phyloP scores from a whole-genome alignment of 2,797 vertebrate genomes.

The Pipistrellus pipistrellus region DNA sequence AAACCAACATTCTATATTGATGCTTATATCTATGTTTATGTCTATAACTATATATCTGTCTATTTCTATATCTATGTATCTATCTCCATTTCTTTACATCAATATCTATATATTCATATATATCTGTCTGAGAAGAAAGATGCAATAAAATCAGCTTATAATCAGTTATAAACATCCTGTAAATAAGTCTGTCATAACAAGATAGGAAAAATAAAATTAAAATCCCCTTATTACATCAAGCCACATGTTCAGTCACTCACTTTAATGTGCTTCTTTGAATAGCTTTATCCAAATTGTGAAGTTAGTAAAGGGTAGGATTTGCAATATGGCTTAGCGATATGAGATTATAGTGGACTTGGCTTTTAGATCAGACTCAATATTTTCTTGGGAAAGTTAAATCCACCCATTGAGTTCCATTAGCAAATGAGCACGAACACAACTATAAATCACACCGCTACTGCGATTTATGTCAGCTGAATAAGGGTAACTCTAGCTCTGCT shows the following conservation, averaged over 20 bases:
- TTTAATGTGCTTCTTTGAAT: background rate
- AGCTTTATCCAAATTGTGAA: background rate
- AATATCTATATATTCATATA: background rate
- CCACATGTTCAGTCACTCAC: background rate
- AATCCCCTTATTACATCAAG: background rate
- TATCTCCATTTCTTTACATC: background rate
- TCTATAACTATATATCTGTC: background rate
- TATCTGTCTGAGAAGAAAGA: background rate
- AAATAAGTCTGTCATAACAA: background rate
- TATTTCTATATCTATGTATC: background rate
- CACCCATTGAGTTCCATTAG: constrained; percentile 28
- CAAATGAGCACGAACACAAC: background rate
- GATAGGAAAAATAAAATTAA: constrained; percentile 23
- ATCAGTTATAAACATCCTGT: background rate
- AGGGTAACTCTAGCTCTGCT: constrained; percentile 13
- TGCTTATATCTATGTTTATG: background rate
- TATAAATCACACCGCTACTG: constrained; percentile 25
- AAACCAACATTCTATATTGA: background rate
- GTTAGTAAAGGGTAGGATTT: background rate
- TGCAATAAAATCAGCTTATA: background rate
- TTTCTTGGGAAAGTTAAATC: constrained; percentile 34
- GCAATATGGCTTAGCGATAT: background rate
- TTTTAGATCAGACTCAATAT: background rate
- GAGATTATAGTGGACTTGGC: background rate
- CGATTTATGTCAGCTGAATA: background rate